Conservation (phyloP, 2,797 vertebrate species). For the Silurus aristotelis region DNA sequence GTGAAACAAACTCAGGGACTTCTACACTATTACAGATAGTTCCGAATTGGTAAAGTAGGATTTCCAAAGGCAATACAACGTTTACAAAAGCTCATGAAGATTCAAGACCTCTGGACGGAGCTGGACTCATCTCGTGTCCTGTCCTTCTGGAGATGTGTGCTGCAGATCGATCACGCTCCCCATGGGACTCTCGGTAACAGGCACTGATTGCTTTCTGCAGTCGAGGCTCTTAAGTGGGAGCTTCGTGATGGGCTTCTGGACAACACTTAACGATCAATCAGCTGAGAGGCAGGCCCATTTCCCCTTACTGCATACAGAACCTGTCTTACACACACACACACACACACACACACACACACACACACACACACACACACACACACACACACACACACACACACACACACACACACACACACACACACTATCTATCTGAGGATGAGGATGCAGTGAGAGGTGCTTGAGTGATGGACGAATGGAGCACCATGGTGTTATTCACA, state of each 20-base stretch:
- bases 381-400: slow-evolving; percentile 58
- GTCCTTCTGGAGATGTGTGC: slow-evolving; percentile 70
- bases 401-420: slow-evolving; percentile 64
- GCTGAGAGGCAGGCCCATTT: slow-evolving; percentile 51
- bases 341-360: slow-evolving; percentile 64
- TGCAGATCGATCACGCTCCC: slow-evolving; percentile 79
- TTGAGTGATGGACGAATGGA: slow-evolving; percentile 51
- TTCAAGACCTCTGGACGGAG: slow-evolving; percentile 35
- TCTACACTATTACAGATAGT: background rate
- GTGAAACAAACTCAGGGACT: background rate
- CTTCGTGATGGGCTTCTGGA: slow-evolving; percentile 78
- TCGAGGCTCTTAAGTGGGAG: slow-evolving; percentile 78
- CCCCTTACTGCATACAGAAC: slow-evolving; percentile 45
- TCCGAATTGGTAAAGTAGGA: background rate
- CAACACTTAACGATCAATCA: slow-evolving; percentile 86
- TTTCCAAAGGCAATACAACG: background rate
- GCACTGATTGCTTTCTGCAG: slow-evolving; percentile 82
- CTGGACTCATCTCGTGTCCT: slow-evolving; percentile 59
- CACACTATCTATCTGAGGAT: slow-evolving; percentile 58
- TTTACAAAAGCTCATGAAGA: background rate
- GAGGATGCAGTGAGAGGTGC: slow-evolving; percentile 60
- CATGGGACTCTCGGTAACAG: slow-evolving; percentile 79
- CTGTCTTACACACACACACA: slow-evolving; percentile 60
- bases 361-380: slow-evolving; percentile 66
- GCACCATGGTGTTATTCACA: slow-evolving; percentile 66